Evolutionary conservation across 2,797 vertebrate genomes (phyloP).

Genomic region (Phoeniculus purpureus): DNA sequence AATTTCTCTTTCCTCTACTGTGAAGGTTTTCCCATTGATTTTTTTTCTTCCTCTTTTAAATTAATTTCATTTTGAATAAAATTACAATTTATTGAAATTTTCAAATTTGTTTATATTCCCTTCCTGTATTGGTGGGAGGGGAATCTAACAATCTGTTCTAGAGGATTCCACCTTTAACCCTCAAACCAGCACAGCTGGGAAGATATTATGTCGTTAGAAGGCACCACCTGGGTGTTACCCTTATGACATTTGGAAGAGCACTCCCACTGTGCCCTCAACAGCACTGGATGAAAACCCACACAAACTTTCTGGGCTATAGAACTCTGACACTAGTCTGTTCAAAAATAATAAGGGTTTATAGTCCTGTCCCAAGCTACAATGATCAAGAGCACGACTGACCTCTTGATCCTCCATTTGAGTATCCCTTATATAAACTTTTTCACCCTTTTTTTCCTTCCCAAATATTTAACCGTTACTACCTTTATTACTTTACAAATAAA

Average conservation of each 20-base stretch:
- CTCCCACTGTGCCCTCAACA: accelerated
- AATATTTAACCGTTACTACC: neutral
- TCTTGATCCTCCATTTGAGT: too few relatives aligned
- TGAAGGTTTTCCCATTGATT: too few relatives aligned
- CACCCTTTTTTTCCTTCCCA: neutral
- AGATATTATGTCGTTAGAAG: neutral
- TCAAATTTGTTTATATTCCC: too few relatives aligned
- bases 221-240: neutral
- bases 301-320: neutral
- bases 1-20: too few relatives aligned
- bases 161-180: too few relatives aligned
- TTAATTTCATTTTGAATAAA: too few relatives aligned
- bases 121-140: too few relatives aligned
- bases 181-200: too few relatives aligned
- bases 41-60: too few relatives aligned
- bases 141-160: too few relatives aligned
- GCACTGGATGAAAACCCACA: neutral
- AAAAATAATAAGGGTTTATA: neutral
- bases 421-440: neutral
- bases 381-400: neutral
- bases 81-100: too few relatives aligned
- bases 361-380: neutral
- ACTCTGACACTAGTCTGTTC: neutral
- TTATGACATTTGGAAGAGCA: neutral
- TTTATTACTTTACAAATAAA: neutral